phyloP scores from a whole-genome alignment of 53 echinoderm and acorn worm species.

The Stichopus horrens region DNA sequence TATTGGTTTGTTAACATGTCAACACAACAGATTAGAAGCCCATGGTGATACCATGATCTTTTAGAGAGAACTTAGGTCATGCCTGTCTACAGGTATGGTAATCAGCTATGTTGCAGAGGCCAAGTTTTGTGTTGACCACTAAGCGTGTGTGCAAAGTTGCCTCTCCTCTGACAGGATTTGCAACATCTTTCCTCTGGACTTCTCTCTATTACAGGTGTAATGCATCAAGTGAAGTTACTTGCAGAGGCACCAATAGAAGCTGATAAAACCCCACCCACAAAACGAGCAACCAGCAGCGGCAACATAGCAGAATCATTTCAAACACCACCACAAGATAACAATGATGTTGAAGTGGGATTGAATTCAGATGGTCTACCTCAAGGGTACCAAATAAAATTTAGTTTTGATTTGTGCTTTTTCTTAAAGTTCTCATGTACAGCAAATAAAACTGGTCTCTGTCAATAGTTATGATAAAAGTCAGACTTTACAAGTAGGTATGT shows the following conservation, averaged over 20 bases:
- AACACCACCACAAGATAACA: slow-evolving; percentile 67
- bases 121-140: background rate
- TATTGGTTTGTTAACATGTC: no score
- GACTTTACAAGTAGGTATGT: no score
- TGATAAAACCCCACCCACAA: slow-evolving; percentile 81
- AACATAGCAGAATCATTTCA: slow-evolving; percentile 60
- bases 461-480: no score
- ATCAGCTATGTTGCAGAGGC: no score
- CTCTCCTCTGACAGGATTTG: background rate
- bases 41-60: no score
- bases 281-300: slow-evolving; percentile 51
- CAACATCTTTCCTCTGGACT: background rate
- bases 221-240: slow-evolving; percentile 96
- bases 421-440: no score
- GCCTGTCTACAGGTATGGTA: no score
- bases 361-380: slow-evolving; percentile 88
- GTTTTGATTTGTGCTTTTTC: no score
- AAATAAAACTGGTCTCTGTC: no score
- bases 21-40: no score
- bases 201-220: slow-evolving; percentile 66
- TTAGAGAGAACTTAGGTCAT: no score
- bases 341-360: slow-evolving; percentile 76
- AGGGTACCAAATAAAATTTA: slow-evolving; percentile 58
- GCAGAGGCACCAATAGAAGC: slow-evolving; percentile 80
- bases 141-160: background rate